Conservation (phyloP, 2,797 vertebrate genomes). For the Malacoctenus gilli region DNA sequence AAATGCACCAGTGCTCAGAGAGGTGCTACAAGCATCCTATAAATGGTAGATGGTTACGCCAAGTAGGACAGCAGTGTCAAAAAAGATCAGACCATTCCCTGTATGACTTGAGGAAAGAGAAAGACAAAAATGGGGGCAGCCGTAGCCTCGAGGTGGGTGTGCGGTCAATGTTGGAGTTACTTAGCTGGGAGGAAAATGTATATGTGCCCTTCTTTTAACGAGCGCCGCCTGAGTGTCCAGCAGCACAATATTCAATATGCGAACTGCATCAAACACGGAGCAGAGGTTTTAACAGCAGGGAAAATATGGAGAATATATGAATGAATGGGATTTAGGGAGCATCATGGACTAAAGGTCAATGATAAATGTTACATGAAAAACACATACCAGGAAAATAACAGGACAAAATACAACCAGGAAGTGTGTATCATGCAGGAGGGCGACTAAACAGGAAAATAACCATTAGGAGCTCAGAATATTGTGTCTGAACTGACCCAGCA, state of each 20-base stretch:
- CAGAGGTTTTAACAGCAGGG: neutral
- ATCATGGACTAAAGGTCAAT: no score
- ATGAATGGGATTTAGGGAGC: no score
- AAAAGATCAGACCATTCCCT: conserved; percentile 51
- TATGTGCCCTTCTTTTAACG: conserved; percentile 31
- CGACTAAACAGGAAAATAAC: conserved; percentile 40
- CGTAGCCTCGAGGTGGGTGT: conserved; percentile 44
- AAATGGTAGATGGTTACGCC: conserved; percentile 41
- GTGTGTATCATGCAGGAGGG: neutral
- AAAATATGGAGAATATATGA: neutral
- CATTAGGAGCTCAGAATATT: conserved; percentile 28
- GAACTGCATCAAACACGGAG: neutral
- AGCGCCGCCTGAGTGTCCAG: neutral
- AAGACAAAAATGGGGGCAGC: conserved; percentile 52
- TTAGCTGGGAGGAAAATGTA: conserved; percentile 23
- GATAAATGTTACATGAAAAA: no score
- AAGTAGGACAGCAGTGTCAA: conserved; percentile 70
- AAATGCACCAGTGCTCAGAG: conserved; percentile 20
- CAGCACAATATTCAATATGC: neutral
- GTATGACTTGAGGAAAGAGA: conserved; percentile 39
- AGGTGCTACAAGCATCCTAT: conserved; percentile 34
- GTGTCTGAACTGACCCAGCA: conserved; percentile 21
- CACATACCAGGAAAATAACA: neutral
- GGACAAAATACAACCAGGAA: conserved; percentile 35
- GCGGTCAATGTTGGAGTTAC: conserved; percentile 31